Evolutionary conservation across 2,888 invertebrate species (phyloP).

Genomic region (Thera obeliscata): DNA sequence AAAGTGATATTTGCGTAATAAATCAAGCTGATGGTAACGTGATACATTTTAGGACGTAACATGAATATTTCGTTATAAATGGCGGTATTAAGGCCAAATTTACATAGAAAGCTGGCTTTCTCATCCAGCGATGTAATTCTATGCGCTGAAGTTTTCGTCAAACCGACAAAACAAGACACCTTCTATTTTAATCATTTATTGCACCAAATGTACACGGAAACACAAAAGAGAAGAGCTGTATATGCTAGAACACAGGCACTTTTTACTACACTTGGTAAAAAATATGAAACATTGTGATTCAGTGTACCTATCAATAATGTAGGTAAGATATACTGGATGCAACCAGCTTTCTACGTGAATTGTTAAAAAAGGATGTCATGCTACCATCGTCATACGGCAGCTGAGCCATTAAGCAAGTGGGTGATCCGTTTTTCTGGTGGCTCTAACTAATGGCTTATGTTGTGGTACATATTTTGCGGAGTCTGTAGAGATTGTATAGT

Average conservation of each 20-base stretch:
- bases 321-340: background rate
- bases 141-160: background rate
- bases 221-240: no score
- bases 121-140: background rate
- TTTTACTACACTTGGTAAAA: no score
- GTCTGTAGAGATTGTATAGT: constrained; percentile 2
- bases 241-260: no score
- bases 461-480: constrained; percentile 29
- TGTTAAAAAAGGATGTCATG: background rate
- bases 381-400: constrained; percentile 30
- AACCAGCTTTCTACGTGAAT: constrained; percentile 4
- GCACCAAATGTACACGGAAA: no score
- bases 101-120: constrained; percentile 6
- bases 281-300: no score
- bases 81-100: constrained; percentile 32
- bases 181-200: background rate
- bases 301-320: no score
- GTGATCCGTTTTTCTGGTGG: constrained; percentile 36
- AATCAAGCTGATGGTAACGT: constrained; percentile 40
- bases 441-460: constrained; percentile 37
- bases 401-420: constrained; percentile 41
- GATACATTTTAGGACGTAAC: constrained; percentile 37
- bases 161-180: background rate
- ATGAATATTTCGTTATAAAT: constrained; percentile 42
- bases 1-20: constrained; percentile 39